Conservation (phyloP, 2,797 vertebrate species). For the Manis pentadactyla region DNA sequence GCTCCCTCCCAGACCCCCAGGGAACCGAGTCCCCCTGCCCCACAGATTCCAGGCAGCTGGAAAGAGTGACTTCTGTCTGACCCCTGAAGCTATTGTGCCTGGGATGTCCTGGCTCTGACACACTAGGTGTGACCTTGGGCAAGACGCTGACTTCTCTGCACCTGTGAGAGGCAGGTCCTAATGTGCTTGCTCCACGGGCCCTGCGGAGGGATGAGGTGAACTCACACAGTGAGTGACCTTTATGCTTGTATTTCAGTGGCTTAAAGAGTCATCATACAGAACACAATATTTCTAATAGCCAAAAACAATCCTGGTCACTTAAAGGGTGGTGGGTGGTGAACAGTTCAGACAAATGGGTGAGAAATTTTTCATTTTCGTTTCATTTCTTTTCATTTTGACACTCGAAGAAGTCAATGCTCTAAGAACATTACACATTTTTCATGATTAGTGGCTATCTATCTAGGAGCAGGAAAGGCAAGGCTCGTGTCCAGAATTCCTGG, state of each 20-base stretch:
- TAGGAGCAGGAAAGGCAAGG: neutral
- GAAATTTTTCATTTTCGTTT: neutral
- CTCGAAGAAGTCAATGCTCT: conserved; percentile 5
- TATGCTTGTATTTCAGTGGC: neutral
- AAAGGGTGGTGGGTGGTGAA: neutral
- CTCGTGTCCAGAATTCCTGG: conserved; percentile 45
- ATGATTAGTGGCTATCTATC: neutral
- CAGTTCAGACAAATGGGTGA: neutral
- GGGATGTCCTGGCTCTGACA: neutral
- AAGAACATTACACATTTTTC: neutral
- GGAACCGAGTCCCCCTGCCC: neutral
- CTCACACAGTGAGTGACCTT: neutral
- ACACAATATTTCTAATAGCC: neutral
- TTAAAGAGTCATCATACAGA: neutral
- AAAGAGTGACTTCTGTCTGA: neutral
- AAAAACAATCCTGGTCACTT: neutral
- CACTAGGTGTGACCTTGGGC: neutral
- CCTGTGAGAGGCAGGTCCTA: neutral
- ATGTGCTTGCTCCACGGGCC: neutral
- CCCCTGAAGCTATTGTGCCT: neutral
- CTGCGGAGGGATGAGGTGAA: neutral
- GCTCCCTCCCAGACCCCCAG: neutral
- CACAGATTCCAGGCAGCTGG: neutral
- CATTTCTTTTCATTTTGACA: neutral
- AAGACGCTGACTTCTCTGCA: neutral